Percentiles rank a stretch among this genome's conserved stretches.
phyloP scores from a whole-genome alignment of 2,113 vertebrate species.

The Bubo bubo region DNA sequence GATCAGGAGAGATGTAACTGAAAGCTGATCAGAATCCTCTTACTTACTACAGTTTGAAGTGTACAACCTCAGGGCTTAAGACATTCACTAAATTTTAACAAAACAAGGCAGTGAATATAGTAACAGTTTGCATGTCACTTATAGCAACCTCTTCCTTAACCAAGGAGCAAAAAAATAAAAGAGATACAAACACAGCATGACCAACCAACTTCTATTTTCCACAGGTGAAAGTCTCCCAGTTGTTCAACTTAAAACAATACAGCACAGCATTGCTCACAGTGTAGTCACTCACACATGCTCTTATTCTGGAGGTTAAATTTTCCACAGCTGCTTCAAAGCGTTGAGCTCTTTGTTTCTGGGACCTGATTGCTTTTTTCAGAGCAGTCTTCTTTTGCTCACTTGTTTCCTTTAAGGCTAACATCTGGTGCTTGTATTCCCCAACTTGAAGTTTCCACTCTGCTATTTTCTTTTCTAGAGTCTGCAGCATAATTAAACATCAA shows the following conservation, averaged over 20 bases:
- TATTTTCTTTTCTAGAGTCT: conserved; percentile 81
- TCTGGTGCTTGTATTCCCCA: conserved; percentile 68
- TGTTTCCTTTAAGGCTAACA: conserved; percentile 68
- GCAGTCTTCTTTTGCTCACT: conserved; percentile 73
- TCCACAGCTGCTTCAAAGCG: conserved; percentile 77
- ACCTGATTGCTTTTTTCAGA: conserved; percentile 79
- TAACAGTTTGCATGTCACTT: neutral
- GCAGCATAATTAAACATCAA: conserved; percentile 33
- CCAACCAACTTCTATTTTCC: neutral
- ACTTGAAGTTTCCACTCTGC: conserved; percentile 76
- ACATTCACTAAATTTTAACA: neutral
- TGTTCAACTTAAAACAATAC: neutral
- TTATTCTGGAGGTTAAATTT: conserved; percentile 76
- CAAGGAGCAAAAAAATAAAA: neutral
- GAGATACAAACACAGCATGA: neutral
- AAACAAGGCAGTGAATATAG: neutral
- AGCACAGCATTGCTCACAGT: neutral
- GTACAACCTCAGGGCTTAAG: neutral
- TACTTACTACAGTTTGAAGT: neutral
- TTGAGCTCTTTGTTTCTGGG: conserved; percentile 80
- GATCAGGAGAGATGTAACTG: neutral
- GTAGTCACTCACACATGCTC: conserved; percentile 75
- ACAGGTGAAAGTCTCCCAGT: neutral
- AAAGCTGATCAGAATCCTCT: neutral
- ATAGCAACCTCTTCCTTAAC: neutral